These are phyloP conservation scores for Onthophagus taurus DNA, from an alignment of 1,140 invertebrate genomes.

Conservation along the genomic window DNA sequence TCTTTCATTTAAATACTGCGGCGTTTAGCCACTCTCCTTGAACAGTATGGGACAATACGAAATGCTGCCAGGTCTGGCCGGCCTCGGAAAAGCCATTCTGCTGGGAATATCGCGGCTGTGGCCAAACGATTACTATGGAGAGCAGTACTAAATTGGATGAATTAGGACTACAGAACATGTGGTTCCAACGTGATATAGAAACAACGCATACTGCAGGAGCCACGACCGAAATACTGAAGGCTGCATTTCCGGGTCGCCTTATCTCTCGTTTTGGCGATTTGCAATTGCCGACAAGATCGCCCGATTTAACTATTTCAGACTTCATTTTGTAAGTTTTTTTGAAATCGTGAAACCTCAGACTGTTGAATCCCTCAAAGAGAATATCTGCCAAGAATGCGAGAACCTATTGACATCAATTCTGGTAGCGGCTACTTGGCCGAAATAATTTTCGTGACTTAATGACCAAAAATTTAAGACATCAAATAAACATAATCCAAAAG, in stretches of 20 bases:
- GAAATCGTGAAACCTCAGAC: not conserved
- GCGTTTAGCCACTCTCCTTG: constrained; percentile 12
- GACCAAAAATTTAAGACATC: not conserved
- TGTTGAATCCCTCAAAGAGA: not conserved
- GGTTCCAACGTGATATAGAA: constrained; percentile 37
- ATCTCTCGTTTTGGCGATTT: constrained; percentile 4
- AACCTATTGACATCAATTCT: not conserved
- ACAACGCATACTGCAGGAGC: constrained; percentile 30
- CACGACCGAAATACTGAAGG: not conserved
- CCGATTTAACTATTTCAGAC: not conserved
- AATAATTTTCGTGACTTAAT: not conserved
- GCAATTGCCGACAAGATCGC: constrained; percentile 2
- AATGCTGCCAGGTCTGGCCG: constrained; percentile 14
- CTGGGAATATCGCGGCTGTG: constrained; percentile 19
- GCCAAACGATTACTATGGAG: not conserved
- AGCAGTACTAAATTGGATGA: not conserved
- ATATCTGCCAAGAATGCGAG: not conserved
- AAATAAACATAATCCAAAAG: constrained; percentile 7
- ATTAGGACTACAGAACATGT: constrained; percentile 13
- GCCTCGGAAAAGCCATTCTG: constrained; percentile 16
- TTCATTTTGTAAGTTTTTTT: not conserved
- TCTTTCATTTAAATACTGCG: no score
- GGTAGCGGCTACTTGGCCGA: not conserved
- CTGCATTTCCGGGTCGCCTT: constrained; percentile 4
- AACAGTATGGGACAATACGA: constrained; percentile 13